A percentile compares a stretch with the other conserved stretches of the same genome.
phyloP scores from a whole-genome alignment of 2,888 invertebrate genomes.

The Drosophila nigricruria region DNA sequence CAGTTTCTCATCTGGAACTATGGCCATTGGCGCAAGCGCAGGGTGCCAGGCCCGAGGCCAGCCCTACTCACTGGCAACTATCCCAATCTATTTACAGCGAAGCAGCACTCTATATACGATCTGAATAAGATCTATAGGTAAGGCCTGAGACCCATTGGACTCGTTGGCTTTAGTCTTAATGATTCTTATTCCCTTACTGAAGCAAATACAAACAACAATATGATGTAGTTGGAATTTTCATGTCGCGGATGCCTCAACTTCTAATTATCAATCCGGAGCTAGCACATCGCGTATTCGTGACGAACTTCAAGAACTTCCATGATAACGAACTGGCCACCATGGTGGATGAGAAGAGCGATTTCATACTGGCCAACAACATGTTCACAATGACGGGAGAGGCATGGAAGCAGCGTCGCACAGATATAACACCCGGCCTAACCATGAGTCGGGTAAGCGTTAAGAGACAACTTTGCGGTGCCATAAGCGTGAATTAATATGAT shows the following conservation, averaged over 20 bases:
- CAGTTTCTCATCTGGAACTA: conserved; percentile 78
- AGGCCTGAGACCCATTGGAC: neutral
- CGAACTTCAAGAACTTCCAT: conserved; percentile 84
- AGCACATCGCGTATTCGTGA: conserved; percentile 83
- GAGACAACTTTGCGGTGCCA: neutral
- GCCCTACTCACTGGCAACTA: conserved; percentile 82
- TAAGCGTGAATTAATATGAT: neutral
- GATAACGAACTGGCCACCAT: conserved; percentile 70
- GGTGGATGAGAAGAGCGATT: conserved; percentile 85
- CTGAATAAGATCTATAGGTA: conserved; percentile 84
- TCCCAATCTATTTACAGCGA: conserved; percentile 67
- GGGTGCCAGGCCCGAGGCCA: conserved; percentile 83
- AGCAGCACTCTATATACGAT: conserved; percentile 78
- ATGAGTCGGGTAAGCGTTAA: conserved; percentile 84
- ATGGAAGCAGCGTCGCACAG: conserved; percentile 86
- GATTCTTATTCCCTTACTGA: neutral
- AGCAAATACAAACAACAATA: conserved; percentile 66
- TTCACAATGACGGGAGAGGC: conserved; percentile 85
- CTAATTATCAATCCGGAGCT: conserved; percentile 83
- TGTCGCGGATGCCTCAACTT: conserved; percentile 79
- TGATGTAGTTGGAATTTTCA: conserved; percentile 84
- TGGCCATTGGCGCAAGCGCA: conserved; percentile 83
- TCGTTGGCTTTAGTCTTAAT: neutral
- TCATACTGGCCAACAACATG: conserved; percentile 85
- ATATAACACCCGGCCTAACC: conserved; percentile 86